Evolutionary conservation across 2,797 vertebrate genomes (phyloP), one percentile per base, ranked within the genome.

Genomic region (Scolopax bukidnonensis): DNA sequence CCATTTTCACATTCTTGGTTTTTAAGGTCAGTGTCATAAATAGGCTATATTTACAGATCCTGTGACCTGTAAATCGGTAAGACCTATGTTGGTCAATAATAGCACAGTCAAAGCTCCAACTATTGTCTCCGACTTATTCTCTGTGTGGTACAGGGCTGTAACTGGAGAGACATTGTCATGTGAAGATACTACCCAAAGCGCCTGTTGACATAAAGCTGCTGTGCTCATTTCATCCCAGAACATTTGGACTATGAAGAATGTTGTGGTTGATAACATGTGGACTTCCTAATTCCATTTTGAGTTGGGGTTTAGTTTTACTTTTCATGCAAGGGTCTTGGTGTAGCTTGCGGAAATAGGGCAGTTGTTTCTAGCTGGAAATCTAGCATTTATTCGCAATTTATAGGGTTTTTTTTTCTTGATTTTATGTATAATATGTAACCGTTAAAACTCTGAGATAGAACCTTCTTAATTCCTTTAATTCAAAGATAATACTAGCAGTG

Each of bases 381-480:
- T 74, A 36, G 36, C 14, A 21, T 38, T 48, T 41, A 20, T 80
- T 68, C 54, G 30, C 5, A 43, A 40, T 65, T 33, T 20, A 30
- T 8, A 40, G 16, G 9, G 2, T 1, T 6, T 0, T 4, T 4
- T 60, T 60, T 43, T 17, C 4, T 3, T 30, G 16, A 13, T 84
- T 84, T 78, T 51, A 23, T 17, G 1, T 16, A 18, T 48, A 20
- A 15, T 32, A 70, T n/a, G 4, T 30, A 51, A 16, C 30, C 33
- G 24, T 70, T 71, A 23, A 59, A 80, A 28, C 23, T 21, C 33
- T 38, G 25, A 54, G 21, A 10, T 4, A 69, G 27, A 59, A 32
- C 6, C 10, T 28, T 40, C 38, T 45, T 45, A 27, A 65, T 54
- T 53, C 7, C 3, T 69, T 79, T 30, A 82, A 36, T 43, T 50